A percentile compares a stretch with the other conserved stretches of the same genome.
phyloP scores from a whole-genome alignment of 2,888 invertebrate species.

The Odontomyia ornata region DNA sequence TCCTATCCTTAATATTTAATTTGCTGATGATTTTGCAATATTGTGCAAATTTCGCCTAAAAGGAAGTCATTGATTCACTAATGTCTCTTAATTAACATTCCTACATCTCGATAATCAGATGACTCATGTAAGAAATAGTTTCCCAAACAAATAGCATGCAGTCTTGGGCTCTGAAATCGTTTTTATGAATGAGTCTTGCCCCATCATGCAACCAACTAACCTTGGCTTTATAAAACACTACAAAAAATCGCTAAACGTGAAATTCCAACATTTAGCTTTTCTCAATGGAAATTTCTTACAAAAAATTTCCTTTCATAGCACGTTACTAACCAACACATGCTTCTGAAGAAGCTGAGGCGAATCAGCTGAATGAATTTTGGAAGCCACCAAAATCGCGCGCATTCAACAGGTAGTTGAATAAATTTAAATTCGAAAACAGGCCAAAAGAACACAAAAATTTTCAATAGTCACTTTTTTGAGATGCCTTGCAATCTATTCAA shows the following conservation, averaged over 20 bases:
- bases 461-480: not conserved
- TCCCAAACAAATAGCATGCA: too few species aligned
- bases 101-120: too few species aligned
- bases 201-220: not conserved
- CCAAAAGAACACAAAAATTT: not conserved
- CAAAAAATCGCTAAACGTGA: not conserved
- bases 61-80: too few species aligned
- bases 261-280: not conserved
- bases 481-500: not conserved
- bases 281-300: not conserved
- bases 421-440: conserved; percentile 7
- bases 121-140: too few species aligned
- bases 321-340: not conserved
- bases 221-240: not conserved
- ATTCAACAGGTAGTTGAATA: conserved; percentile 2
- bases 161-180: too few species aligned
- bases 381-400: conserved; percentile 1
- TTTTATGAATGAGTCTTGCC: not conserved
- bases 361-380: conserved; percentile 12
- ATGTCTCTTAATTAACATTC: too few species aligned
- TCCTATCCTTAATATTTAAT: too few species aligned
- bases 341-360: not conserved
- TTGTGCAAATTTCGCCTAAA: too few species aligned
- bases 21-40: too few species aligned
- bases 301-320: not conserved